phyloP scores from a whole-genome alignment of 2,797 vertebrate genomes.

The Neopelma chrysocephalum region DNA sequence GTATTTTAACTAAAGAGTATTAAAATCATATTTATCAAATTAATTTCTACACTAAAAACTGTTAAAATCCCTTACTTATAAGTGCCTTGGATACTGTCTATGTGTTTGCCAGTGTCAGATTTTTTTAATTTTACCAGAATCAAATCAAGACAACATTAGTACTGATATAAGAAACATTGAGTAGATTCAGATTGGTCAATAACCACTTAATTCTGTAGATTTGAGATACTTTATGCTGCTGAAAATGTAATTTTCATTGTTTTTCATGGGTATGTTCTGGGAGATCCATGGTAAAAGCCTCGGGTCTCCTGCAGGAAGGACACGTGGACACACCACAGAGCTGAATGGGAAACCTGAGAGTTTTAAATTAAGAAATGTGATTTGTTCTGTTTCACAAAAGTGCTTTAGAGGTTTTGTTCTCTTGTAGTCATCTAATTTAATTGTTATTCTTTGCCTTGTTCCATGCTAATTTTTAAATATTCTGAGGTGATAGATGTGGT shows the following conservation, averaged over 20 bases:
- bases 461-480: neutral
- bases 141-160: neutral
- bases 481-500: neutral
- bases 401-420: neutral
- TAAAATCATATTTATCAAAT: neutral
- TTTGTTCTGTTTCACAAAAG: neutral
- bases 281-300: neutral
- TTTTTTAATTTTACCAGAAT: neutral
- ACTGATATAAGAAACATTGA: neutral
- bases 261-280: neutral
- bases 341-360: rapidly evolving
- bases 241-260: neutral
- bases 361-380: neutral
- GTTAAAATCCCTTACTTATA: neutral
- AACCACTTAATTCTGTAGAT: neutral
- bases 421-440: neutral
- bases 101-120: neutral
- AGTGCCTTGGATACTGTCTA: neutral
- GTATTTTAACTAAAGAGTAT: neutral
- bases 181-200: neutral
- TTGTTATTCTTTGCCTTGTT: neutral
- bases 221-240: neutral
- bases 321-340: too few relatives aligned
- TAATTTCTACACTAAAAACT: neutral
- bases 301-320: neutral